phyloP scores from a whole-genome alignment of 2,888 invertebrate species.

The Pristionchus exspectatus region DNA sequence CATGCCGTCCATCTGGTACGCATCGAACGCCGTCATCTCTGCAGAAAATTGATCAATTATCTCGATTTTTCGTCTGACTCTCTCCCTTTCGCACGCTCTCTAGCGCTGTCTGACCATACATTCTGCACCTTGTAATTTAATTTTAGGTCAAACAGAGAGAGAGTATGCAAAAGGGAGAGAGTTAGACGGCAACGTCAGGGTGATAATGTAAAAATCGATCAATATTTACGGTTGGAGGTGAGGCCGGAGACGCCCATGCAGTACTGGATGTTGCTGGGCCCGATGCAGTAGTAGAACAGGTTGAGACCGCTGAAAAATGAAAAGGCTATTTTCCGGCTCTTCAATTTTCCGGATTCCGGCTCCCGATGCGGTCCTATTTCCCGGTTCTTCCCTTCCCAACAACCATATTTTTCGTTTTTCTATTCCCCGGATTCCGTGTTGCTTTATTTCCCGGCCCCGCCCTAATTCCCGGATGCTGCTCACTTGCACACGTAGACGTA shows the following conservation, averaged over 20 bases:
- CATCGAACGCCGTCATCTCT: conserved; percentile 52
- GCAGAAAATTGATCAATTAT: neutral
- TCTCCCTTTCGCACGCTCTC: neutral
- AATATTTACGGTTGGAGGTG: conserved; percentile 36
- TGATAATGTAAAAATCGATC: neutral
- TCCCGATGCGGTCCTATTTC: too few species aligned
- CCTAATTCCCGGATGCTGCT: conserved; percentile 14
- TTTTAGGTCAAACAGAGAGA: too few species aligned
- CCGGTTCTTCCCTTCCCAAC: too few species aligned
- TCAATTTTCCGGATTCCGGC: too few species aligned
- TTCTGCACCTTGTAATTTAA: neutral
- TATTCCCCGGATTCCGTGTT: neutral
- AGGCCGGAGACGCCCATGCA: conserved; percentile 49
- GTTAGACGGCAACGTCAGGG: neutral
- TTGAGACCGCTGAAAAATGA: conserved; percentile 37
- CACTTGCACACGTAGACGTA: conserved; percentile 54
- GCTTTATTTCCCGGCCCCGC: neutral
- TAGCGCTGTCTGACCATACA: neutral
- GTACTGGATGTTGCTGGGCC: conserved; percentile 38
- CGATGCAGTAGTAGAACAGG: conserved; percentile 54
- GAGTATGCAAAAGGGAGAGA: neutral
- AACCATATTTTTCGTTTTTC: too few species aligned
- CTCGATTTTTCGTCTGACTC: neutral
- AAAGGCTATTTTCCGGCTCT: too few species aligned
- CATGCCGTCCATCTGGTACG: conserved; percentile 53